These are phyloP conservation scores for Capreolus pygargus DNA, from an alignment of 2,113 vertebrate genomes.

Conservation along the genomic window DNA sequence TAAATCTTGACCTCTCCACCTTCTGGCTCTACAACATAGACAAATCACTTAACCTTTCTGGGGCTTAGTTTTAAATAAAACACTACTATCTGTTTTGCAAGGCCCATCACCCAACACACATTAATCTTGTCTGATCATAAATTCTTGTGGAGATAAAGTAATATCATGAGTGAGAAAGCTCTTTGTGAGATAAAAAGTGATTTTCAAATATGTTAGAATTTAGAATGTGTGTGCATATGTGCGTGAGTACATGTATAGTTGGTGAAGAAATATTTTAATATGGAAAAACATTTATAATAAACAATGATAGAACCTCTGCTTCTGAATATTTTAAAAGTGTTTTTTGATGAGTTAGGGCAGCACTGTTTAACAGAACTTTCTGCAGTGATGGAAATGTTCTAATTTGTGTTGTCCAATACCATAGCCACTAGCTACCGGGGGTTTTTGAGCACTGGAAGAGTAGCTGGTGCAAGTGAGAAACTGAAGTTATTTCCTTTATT, in stretches of 20 bases:
- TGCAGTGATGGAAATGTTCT: background rate
- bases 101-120: background rate
- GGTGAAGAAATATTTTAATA: background rate
- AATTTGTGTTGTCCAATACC: background rate
- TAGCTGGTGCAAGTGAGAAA: background rate
- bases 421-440: background rate
- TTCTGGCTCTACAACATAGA: background rate
- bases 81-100: background rate
- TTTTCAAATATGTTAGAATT: conserved; percentile 14
- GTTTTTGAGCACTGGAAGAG: background rate
- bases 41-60: background rate
- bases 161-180: background rate
- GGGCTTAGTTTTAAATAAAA: background rate
- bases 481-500: background rate
- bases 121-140: background rate
- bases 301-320: background rate
- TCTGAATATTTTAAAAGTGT: background rate
- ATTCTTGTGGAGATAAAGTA: background rate
- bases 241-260: background rate
- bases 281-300: background rate
- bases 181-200: background rate
- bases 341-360: background rate
- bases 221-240: background rate
- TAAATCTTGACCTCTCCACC: background rate
- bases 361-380: background rate